phyloP scores from a whole-genome alignment of 2,888 invertebrate genomes.

The Hylaea fasciaria region DNA sequence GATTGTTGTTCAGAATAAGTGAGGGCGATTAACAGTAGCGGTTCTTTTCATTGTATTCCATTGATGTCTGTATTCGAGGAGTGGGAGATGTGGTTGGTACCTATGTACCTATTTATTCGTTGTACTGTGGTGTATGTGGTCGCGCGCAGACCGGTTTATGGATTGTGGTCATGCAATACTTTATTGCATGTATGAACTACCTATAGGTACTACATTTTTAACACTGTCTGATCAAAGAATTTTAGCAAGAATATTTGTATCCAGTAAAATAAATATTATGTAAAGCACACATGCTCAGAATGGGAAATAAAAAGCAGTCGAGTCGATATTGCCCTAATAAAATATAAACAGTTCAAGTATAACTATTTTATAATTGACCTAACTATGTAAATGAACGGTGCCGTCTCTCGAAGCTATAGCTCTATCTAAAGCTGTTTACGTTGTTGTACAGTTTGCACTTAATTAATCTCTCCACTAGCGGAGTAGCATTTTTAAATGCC shows the following conservation, averaged over 20 bases:
- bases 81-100: slow-evolving; percentile 31
- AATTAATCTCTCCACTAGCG: slow-evolving; percentile 29
- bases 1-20: slow-evolving; percentile 25
- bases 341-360: not conserved
- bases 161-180: slow-evolving; percentile 65
- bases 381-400: slow-evolving; percentile 26
- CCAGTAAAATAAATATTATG: not conserved
- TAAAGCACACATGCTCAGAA: no score
- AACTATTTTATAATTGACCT: slow-evolving; percentile 19
- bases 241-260: not conserved
- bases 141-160: slow-evolving; percentile 60
- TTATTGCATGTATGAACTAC: slow-evolving; percentile 29
- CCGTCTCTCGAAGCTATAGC: slow-evolving; percentile 2
- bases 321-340: no score
- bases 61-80: slow-evolving; percentile 40
- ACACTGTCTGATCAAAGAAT: slow-evolving; percentile 1
- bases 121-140: slow-evolving; percentile 40
- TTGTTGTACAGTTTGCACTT: slow-evolving; percentile 33
- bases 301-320: no score
- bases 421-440: slow-evolving; percentile 23
- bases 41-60: slow-evolving; percentile 44
- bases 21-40: slow-evolving; percentile 41
- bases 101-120: slow-evolving; percentile 22
- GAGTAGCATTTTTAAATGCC: slow-evolving; percentile 16
- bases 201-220: slow-evolving; percentile 25